Percentiles rank a stretch among this genome's conserved stretches.
These are phyloP conservation scores for Ibidorhyncha struthersii DNA, from an alignment of 2,113 vertebrate species.

Conservation along the genomic window DNA sequence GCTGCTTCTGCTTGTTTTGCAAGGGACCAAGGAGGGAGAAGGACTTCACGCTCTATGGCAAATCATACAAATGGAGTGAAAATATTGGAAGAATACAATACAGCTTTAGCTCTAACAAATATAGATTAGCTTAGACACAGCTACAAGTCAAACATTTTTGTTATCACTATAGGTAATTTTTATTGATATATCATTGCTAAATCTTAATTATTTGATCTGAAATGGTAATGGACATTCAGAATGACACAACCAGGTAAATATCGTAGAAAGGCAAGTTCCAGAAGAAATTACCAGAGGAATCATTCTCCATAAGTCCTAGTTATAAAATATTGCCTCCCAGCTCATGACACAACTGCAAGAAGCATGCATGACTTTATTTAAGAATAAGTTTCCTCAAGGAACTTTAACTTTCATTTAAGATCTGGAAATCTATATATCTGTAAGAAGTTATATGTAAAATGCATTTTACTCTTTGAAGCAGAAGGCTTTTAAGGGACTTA, in stretches of 20 bases:
- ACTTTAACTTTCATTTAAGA: not conserved
- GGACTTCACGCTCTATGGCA: not conserved
- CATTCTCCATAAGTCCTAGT: not conserved
- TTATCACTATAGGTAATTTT: not conserved
- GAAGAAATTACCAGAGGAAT: not conserved
- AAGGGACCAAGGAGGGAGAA: not conserved
- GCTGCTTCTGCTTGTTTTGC: not conserved
- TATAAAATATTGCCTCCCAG: not conserved
- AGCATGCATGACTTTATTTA: not conserved
- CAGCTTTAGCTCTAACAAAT: not conserved
- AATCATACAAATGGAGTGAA: not conserved
- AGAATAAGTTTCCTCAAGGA: not conserved
- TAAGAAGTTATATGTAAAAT: constrained; percentile 9
- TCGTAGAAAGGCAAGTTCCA: not conserved
- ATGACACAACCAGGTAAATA: not conserved
- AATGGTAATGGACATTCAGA: not conserved
- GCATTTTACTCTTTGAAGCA: constrained; percentile 22
- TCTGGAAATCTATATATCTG: constrained; percentile 12
- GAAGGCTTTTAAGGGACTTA: constrained; percentile 33
- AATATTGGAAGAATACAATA: not conserved
- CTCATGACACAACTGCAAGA: not conserved
- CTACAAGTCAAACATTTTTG: not conserved
- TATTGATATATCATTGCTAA: not conserved
- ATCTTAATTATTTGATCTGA: not conserved
- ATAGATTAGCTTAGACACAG: not conserved